Percentiles rank a stretch among this genome's conserved stretches.
Evolutionary conservation across 2,797 vertebrate species (phyloP).

Genomic region (Discoglossus pictus): DNA sequence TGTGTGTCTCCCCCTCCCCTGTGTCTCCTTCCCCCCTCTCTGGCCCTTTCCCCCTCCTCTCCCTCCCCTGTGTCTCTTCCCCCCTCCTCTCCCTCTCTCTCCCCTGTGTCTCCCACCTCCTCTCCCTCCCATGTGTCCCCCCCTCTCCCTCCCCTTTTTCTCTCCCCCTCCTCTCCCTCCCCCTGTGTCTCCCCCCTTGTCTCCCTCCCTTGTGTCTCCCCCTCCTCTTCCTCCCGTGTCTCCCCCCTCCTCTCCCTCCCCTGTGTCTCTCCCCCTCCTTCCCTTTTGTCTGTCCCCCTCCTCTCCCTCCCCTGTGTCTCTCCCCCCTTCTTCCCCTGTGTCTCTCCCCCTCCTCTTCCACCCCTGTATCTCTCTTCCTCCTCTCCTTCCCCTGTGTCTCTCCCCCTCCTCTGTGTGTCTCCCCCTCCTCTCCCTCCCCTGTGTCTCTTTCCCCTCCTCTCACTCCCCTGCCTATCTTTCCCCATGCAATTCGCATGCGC

Average conservation of each 20-base stretch:
- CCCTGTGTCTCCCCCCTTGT: conserved; percentile 47
- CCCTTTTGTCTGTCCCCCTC: not conserved
- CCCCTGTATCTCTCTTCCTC: too few species aligned
- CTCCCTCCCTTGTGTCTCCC: conserved; percentile 43
- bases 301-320: not conserved
- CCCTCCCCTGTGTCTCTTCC: not conserved
- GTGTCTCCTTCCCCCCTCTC: not conserved
- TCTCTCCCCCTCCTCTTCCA: too few species aligned
- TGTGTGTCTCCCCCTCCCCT: conserved; percentile 1
- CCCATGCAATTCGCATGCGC: too few species aligned
- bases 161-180: conserved; percentile 24
- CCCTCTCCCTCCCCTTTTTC: not conserved
- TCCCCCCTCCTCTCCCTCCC: not conserved
- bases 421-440: too few species aligned
- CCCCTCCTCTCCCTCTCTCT: conserved; percentile 41
- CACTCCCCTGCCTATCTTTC: too few species aligned
- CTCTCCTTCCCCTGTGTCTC: too few species aligned
- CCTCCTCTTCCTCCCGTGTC: not conserved
- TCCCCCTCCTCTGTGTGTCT: too few species aligned
- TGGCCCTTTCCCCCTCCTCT: not conserved
- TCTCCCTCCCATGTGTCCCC: conserved; percentile 28
- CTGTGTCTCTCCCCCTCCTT: too few species aligned
- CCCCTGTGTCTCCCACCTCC: conserved; percentile 68
- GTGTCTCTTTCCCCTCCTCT: too few species aligned
- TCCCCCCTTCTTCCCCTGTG: not conserved